Evolutionary conservation across 2,888 invertebrate genomes (phyloP), one percentile per base, ranked within the genome.

Genomic region (Gastrophysa polygoni): DNA sequence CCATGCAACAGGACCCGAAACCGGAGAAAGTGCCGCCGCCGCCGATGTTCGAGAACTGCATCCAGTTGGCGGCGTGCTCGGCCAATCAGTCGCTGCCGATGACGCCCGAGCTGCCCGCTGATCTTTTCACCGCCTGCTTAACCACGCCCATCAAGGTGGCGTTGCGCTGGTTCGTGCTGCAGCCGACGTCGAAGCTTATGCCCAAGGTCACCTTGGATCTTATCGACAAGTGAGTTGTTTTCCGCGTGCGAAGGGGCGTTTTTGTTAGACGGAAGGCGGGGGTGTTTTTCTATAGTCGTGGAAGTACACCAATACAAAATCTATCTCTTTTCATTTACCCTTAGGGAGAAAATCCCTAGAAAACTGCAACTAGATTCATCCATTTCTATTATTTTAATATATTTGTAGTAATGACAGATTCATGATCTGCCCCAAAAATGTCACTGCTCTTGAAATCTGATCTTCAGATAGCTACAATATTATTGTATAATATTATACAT

Each of bases 91-190:
- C 91, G 69, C 86, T 99, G 75, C 99, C 99, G 14, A 96, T 96
- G 95, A 93, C 95, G 85, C 93, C 98, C 0, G 95, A 97, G 82
- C 85, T 99, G 76, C 99, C 99, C 3, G 98, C 98, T 1, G 99
- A 90, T 83, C 86, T 99, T 74, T 99, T 99, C 85, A 98, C 99
- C 24, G 90, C 97, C 11, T 99, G 99, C 83, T 88, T 99, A 74
- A 99, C 98, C 57, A 98, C 98, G 58, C 99, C 99, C 46, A 97
- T 99, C 74, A 95, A 95, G 85, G 95, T 95, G 77, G 96, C 96
- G 64, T 86, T 98, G 68, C 88, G 92, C 80, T 98, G 97, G 96
- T 96, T 93, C 85, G 92, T 95, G 66, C 87, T 95, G 84, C 91
- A 96, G 76, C 89, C 89, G 71, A 91, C 91, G 57, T 86, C 91